A percentile compares a stretch with the other conserved stretches of the same genome.
phyloP scores from a whole-genome alignment of 1,140 invertebrate species.

The Prorops nasuta region DNA sequence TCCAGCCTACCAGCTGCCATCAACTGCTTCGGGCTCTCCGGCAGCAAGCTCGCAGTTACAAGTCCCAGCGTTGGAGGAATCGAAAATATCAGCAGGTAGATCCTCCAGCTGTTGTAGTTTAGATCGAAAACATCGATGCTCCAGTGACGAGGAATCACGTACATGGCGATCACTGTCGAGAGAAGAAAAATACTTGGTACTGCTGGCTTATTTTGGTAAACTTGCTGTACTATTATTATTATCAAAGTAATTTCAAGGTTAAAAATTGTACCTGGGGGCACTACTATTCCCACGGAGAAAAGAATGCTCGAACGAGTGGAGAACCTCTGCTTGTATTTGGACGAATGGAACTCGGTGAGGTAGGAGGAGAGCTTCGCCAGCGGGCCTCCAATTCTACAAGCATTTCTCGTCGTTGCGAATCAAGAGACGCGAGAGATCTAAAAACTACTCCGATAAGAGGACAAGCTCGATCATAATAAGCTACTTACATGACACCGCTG shows the following conservation, averaged over 20 bases:
- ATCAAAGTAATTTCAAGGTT: no score
- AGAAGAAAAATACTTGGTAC: constrained; percentile 12
- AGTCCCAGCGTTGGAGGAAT: constrained; percentile 43
- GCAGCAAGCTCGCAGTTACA: constrained; percentile 37
- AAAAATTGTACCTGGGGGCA: constrained; percentile 52
- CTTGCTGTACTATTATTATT: no score
- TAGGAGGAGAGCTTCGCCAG: constrained; percentile 43
- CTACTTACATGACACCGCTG: constrained; percentile 61
- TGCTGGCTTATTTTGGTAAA: not conserved
- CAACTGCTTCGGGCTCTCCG: constrained; percentile 60
- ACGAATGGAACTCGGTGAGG: constrained; percentile 48
- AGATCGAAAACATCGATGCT: constrained; percentile 39
- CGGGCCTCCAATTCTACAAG: constrained; percentile 46
- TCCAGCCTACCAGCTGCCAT: constrained; percentile 48
- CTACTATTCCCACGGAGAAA: constrained; percentile 36
- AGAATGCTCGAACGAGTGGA: constrained; percentile 38
- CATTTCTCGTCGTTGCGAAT: no score
- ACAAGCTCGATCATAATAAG: not conserved
- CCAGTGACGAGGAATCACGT: constrained; percentile 50
- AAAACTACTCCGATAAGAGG: not conserved
- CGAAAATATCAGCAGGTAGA: constrained; percentile 56
- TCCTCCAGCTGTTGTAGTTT: constrained; percentile 58
- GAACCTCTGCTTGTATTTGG: constrained; percentile 36
- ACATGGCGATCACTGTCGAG: constrained; percentile 55
- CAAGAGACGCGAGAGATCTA: no score